phyloP scores from a whole-genome alignment of 2,113 vertebrate genomes.

The Rhipidura dahli region DNA sequence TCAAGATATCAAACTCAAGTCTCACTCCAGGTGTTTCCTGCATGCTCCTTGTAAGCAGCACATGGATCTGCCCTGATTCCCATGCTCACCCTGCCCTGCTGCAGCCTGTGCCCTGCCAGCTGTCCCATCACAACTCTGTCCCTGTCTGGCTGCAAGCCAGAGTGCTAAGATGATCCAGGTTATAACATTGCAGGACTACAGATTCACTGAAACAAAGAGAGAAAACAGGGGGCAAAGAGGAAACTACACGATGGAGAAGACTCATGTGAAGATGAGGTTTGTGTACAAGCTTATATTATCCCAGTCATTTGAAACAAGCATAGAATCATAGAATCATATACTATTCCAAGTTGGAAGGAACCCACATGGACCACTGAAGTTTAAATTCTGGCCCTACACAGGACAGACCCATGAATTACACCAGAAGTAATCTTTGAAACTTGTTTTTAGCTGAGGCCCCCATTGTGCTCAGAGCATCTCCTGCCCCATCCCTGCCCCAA shows the following conservation, averaged over 20 bases:
- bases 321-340: background rate
- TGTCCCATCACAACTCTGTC: background rate
- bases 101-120: background rate
- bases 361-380: background rate
- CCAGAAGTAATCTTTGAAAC: background rate
- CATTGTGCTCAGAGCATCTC: accelerated
- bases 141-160: background rate
- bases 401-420: background rate
- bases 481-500: background rate
- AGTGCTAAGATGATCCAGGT: background rate
- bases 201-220: background rate
- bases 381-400: background rate
- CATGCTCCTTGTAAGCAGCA: background rate
- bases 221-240: background rate
- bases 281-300: background rate
- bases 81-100: background rate
- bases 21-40: background rate
- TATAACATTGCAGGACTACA: background rate
- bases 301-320: background rate
- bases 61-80: background rate
- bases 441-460: background rate
- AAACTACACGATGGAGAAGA: background rate
- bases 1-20: background rate
- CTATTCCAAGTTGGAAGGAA: background rate
- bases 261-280: background rate